A percentile compares a stretch with the other conserved stretches of the same genome.
phyloP scores from a whole-genome alignment of 2,797 vertebrate species.

The Glossophaga mutica region DNA sequence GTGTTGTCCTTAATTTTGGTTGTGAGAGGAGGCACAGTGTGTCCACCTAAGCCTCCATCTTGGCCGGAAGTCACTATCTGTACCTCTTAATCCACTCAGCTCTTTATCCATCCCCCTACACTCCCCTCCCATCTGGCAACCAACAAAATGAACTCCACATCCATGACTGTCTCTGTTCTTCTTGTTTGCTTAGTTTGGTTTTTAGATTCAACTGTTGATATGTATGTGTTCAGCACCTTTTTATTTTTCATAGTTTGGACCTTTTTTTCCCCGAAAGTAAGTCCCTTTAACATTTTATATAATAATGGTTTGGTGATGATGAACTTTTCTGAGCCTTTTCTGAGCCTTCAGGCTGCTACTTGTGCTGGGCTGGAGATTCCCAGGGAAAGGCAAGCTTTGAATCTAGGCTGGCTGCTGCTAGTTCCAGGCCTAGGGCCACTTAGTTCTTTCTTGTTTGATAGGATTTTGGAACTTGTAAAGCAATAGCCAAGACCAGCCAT shows the following conservation, averaged over 20 bases:
- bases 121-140: not conserved
- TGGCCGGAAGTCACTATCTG: too few species aligned
- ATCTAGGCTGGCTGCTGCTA: not conserved
- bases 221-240: not conserved
- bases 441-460: not conserved
- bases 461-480: not conserved
- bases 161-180: not conserved
- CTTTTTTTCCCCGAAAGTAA: not conserved
- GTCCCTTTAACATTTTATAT: not conserved
- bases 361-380: not conserved
- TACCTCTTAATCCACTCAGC: not conserved
- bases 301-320: not conserved
- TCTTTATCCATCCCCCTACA: not conserved
- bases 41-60: too few species aligned
- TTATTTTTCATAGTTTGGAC: not conserved
- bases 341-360: not conserved
- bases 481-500: not conserved
- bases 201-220: not conserved
- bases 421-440: not conserved
- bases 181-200: not conserved
- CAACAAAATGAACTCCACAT: not conserved
- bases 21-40: too few species aligned
- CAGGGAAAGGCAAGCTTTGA: not conserved
- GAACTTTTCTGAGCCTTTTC: not conserved
- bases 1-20: too few species aligned